These are phyloP conservation scores for Episyrphus balteatus DNA, from an alignment of 1,140 invertebrate species.

Conservation along the genomic window DNA sequence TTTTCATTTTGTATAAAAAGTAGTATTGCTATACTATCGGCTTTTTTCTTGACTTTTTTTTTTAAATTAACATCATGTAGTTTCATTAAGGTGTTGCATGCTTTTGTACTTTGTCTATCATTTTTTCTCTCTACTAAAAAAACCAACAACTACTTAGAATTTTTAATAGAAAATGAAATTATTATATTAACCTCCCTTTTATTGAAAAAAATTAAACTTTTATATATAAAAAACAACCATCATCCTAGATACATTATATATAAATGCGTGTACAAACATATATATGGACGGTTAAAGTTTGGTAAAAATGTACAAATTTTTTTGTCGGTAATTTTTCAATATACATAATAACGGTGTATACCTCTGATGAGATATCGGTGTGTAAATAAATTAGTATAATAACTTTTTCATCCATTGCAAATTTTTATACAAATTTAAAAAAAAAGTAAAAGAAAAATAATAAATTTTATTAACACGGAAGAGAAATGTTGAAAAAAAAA, in stretches of 20 bases:
- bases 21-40: too few relatives aligned
- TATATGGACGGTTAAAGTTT: neutral
- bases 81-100: too few relatives aligned
- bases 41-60: too few relatives aligned
- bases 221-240: neutral
- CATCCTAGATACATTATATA: slow-evolving; percentile 35
- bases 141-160: slow-evolving; percentile 10
- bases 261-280: slow-evolving; percentile 32
- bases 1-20: too few relatives aligned
- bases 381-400: slow-evolving; percentile 1
- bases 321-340: too few relatives aligned
- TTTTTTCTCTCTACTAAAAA: neutral
- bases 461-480: slow-evolving; percentile 1
- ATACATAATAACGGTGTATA: neutral
- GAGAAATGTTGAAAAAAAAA: slow-evolving; percentile 4
- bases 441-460: slow-evolving; percentile 3
- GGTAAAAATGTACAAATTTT: neutral
- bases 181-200: too few relatives aligned
- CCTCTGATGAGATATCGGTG: neutral
- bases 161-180: slow-evolving; percentile 2
- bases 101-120: too few relatives aligned
- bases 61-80: too few relatives aligned
- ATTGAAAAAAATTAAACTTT: neutral
- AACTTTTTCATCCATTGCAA: neutral
- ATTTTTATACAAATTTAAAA: too few relatives aligned